phyloP scores from a whole-genome alignment of 2,888 invertebrate genomes.

The Pyrrhia umbra region DNA sequence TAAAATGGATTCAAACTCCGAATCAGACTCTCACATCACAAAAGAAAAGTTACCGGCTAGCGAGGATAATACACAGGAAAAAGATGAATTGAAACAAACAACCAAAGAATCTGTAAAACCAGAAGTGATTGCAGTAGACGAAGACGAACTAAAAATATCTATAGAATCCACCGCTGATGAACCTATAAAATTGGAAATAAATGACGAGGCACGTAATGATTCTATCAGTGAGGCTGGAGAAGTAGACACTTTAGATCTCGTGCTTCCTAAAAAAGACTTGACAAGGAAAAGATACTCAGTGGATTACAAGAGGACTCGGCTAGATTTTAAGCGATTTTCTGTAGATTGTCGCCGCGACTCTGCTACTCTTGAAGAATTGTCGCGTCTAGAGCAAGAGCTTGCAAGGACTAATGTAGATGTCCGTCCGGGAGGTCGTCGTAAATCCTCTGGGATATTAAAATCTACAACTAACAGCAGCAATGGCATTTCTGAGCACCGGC shows the following conservation, averaged over 20 bases:
- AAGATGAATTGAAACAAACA: conserved; percentile 22
- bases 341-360: conserved; percentile 84
- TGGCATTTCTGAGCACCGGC: conserved; percentile 73
- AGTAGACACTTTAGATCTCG: conserved; percentile 72
- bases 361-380: conserved; percentile 81
- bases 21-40: conserved; percentile 65
- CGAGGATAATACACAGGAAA: conserved; percentile 30
- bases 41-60: conserved; percentile 60
- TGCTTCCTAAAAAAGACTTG: conserved; percentile 76
- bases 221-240: conserved; percentile 70
- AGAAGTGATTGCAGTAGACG: conserved; percentile 3
- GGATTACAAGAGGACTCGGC: conserved; percentile 81
- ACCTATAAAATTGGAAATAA: conserved; percentile 59
- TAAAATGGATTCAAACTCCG: conserved; percentile 77
- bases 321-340: conserved; percentile 86
- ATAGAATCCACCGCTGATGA: conserved; percentile 26
- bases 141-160: conserved; percentile 25
- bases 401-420: conserved; percentile 84
- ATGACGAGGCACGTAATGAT: conserved; percentile 68
- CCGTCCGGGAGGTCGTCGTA: conserved; percentile 78
- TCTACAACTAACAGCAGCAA: conserved; percentile 82
- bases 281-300: conserved; percentile 83
- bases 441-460: conserved; percentile 86
- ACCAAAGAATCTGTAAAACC: conserved; percentile 22
- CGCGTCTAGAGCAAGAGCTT: conserved; percentile 81